Conservation (phyloP, 2,113 vertebrate genomes). For the Anarrhichthys ocellatus region DNA sequence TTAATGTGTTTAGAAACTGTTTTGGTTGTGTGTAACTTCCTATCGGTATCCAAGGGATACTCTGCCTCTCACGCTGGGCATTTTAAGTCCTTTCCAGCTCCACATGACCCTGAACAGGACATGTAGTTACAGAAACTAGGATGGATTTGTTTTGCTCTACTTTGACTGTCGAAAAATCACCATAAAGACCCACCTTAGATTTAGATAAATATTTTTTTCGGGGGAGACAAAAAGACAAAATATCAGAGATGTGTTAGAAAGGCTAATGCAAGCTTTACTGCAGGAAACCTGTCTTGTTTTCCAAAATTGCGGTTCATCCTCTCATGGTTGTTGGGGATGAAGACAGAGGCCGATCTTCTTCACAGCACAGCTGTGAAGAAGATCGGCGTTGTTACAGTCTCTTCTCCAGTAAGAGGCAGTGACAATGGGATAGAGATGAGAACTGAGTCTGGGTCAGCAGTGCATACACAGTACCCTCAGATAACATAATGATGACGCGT, state of each 20-base stretch:
- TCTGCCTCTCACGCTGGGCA: background rate
- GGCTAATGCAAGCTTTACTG: background rate
- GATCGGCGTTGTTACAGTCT: background rate
- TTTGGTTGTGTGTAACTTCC: background rate
- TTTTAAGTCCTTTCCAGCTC: background rate
- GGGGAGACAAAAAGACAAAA: background rate
- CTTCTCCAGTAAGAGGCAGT: conserved; percentile 2
- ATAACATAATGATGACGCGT: background rate
- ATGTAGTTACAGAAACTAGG: background rate
- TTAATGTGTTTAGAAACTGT: background rate
- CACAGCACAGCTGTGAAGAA: conserved; percentile 24
- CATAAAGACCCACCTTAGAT: background rate
- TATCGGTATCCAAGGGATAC: background rate
- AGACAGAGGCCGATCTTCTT: background rate
- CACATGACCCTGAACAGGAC: background rate
- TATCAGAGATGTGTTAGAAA: background rate
- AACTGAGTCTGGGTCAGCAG: background rate
- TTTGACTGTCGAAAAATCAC: background rate
- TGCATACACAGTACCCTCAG: background rate
- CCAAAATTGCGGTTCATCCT: background rate
- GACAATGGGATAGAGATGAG: conserved; percentile 3
- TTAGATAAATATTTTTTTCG: background rate
- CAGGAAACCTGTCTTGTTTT: background rate
- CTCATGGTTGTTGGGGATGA: background rate
- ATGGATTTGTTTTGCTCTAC: background rate